Evolutionary conservation across 2,113 vertebrate species (phyloP).

Genomic region (Phycodurus eques): DNA sequence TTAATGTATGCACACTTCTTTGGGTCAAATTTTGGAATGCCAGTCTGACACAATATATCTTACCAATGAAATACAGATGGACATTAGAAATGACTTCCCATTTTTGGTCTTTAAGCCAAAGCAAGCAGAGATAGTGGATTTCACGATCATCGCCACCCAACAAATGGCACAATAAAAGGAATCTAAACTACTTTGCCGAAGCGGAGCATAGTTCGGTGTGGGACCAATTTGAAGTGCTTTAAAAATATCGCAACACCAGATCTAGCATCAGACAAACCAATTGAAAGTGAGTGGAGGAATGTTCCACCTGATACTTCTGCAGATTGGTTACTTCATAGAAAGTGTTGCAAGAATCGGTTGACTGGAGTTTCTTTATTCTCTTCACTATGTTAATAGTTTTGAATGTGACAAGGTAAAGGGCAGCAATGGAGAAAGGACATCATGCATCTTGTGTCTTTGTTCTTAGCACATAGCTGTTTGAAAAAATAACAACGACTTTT

Average conservation of each 20-base stretch:
- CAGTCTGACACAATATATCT: neutral
- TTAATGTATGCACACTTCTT: neutral
- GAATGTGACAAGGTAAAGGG: neutral
- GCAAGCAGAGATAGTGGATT: neutral
- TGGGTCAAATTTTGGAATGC: neutral
- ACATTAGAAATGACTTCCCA: neutral
- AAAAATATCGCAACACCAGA: too few species aligned
- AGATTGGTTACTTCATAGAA: neutral
- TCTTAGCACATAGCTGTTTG: neutral
- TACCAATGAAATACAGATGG: neutral
- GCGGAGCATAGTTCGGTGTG: neutral
- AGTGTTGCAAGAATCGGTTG: neutral
- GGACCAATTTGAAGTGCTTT: neutral
- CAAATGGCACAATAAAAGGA: too few species aligned
- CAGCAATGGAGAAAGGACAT: neutral
- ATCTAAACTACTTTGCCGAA: neutral
- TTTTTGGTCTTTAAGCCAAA: neutral
- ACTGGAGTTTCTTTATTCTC: neutral
- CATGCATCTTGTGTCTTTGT: neutral
- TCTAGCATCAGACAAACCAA: neutral
- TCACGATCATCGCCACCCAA: neutral
- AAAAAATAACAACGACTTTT: neutral
- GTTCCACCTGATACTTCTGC: neutral
- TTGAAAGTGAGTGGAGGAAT: neutral
- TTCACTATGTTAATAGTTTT: neutral